phyloP scores from a whole-genome alignment of 2,113 vertebrate genomes.

The Grammomys dolichurus region DNA sequence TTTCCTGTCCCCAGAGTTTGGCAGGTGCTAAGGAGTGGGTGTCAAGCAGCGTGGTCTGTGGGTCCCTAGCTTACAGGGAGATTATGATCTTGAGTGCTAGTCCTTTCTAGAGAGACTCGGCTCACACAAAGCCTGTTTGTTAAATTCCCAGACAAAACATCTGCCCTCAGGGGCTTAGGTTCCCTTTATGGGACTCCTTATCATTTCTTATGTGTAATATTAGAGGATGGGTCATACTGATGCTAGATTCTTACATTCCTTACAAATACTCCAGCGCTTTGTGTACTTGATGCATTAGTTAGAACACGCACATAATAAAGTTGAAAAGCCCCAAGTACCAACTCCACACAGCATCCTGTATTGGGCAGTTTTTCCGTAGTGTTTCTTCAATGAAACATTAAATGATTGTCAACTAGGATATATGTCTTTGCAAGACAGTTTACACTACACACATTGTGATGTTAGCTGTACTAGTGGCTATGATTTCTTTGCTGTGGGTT shows the following conservation, averaged over 20 bases:
- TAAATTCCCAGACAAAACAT: conserved; percentile 77
- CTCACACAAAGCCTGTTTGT: conserved; percentile 79
- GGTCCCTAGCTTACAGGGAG: neutral
- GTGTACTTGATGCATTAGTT: neutral
- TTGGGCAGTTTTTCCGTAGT: neutral
- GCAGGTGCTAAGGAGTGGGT: neutral
- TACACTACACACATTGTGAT: neutral
- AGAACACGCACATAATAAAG: neutral
- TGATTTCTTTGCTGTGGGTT: neutral
- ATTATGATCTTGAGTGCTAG: conserved; percentile 70
- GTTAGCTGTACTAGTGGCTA: neutral
- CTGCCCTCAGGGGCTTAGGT: conserved; percentile 58
- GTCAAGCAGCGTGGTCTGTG: neutral
- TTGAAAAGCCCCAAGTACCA: neutral
- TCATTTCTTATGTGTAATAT: conserved; percentile 71
- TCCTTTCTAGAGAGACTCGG: conserved; percentile 17
- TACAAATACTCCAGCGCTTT: conserved; percentile 44
- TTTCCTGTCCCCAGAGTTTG: neutral
- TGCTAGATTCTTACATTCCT: conserved; percentile 68
- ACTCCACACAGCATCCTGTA: neutral
- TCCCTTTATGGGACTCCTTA: conserved; percentile 71
- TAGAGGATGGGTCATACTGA: conserved; percentile 65
- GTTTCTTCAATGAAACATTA: conserved; percentile 35
- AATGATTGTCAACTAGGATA: neutral
- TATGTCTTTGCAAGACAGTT: neutral